Evolutionary conservation across 2,797 vertebrate genomes (phyloP).

Genomic region (Adrianichthys oophorus): DNA sequence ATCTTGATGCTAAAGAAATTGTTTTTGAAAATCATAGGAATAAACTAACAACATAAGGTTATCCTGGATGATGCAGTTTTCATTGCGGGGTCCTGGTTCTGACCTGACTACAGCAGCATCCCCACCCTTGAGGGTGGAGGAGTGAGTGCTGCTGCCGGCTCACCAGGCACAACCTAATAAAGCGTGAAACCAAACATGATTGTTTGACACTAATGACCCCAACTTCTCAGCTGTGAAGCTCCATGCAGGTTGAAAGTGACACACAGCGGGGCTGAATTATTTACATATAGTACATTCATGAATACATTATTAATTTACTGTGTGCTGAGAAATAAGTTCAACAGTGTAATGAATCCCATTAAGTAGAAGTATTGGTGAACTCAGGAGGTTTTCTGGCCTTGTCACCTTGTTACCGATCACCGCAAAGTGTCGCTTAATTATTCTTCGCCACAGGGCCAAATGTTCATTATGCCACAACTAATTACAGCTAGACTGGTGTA

Average conservation of each 20-base stretch:
- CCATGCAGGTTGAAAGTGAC: conserved; percentile 30
- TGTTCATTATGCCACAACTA: conserved; percentile 73
- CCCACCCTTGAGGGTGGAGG: conserved; percentile 2
- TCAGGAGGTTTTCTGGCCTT: conserved; percentile 49
- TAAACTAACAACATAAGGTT: too few relatives aligned
- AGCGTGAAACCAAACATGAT: conserved; percentile 2
- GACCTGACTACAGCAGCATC: conserved; percentile 10
- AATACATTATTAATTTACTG: conserved; percentile 40
- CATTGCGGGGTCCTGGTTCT: background rate
- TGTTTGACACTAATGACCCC: conserved; percentile 26
- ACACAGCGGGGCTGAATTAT: conserved; percentile 45
- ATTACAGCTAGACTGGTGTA: conserved; percentile 63
- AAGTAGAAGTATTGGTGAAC: conserved; percentile 40
- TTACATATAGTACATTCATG: conserved; percentile 32
- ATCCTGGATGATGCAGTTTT: background rate
- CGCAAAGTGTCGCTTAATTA: conserved; percentile 75
- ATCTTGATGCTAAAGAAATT: too few relatives aligned
- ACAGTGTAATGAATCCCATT: conserved; percentile 43
- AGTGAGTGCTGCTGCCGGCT: background rate
- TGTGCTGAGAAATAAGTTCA: conserved; percentile 21
- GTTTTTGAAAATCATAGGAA: too few relatives aligned
- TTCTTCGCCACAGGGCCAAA: conserved; percentile 65
- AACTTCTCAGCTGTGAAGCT: conserved; percentile 9
- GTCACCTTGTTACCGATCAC: conserved; percentile 63
- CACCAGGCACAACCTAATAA: conserved; percentile 8